Evolutionary conservation across 2,113 vertebrate species (phyloP).

Genomic region (Plestiodon gilberti): DNA sequence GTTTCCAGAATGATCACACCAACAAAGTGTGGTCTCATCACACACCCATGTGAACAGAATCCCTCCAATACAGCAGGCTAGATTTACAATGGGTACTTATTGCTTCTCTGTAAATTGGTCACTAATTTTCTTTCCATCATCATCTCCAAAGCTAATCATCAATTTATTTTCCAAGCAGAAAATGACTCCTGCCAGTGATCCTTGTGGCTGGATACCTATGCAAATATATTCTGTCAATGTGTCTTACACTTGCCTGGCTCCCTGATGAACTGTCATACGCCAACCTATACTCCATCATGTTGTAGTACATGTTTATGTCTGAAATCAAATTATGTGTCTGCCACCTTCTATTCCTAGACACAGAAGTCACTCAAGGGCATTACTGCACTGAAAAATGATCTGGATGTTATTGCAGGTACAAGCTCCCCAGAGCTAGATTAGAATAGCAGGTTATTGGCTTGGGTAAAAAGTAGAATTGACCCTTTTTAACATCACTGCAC

Average conservation of each 20-base stretch:
- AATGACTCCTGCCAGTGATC: neutral
- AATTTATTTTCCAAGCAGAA: neutral
- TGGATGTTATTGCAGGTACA: neutral
- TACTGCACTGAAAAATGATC: neutral
- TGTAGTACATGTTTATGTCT: neutral
- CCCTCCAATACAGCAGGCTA: neutral
- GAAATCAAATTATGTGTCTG: neutral
- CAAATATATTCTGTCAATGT: slow-evolving; percentile 20
- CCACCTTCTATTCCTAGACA: neutral
- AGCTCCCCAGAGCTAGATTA: neutral
- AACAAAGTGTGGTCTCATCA: neutral
- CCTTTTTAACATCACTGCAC: neutral
- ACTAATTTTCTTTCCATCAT: slow-evolving; percentile 30
- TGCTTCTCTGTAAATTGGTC: slow-evolving; percentile 26
- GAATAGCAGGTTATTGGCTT: neutral
- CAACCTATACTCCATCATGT: neutral
- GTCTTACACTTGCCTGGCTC: neutral
- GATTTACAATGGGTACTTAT: slow-evolving; percentile 18
- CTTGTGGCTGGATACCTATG: neutral
- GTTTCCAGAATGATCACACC: neutral
- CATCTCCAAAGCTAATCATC: slow-evolving; percentile 1
- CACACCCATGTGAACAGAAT: neutral
- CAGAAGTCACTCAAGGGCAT: neutral
- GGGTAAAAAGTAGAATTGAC: neutral
- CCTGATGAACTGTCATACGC: neutral